A percentile compares a stretch with the other conserved stretches of the same genome.
phyloP scores from a whole-genome alignment of 2,113 vertebrate genomes.

The Strigops habroptila region DNA sequence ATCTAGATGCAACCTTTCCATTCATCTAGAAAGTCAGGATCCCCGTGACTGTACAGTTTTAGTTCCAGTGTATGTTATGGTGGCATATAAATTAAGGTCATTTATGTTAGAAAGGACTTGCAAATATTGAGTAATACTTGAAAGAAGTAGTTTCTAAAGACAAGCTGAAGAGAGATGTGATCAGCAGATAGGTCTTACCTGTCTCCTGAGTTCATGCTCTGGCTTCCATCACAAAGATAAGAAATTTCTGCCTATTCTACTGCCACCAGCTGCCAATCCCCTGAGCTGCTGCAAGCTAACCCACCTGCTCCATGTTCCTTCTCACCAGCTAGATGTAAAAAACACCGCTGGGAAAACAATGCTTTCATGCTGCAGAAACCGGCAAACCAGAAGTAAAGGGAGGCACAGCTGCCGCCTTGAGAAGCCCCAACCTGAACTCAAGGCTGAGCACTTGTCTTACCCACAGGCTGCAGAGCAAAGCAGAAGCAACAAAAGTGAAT shows the following conservation, averaged over 20 bases:
- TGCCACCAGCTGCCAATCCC: background rate
- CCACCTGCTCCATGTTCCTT: background rate
- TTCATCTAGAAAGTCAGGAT: background rate
- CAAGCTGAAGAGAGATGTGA: background rate
- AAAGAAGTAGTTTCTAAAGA: background rate
- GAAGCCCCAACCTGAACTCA: slow-evolving; percentile 36
- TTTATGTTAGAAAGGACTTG: background rate
- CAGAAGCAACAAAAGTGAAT: slow-evolving; percentile 53
- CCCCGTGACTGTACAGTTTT: background rate
- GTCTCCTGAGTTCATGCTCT: background rate
- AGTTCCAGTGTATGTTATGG: background rate
- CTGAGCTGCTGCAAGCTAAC: background rate
- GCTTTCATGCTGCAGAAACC: slow-evolving; percentile 16
- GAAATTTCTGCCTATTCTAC: background rate
- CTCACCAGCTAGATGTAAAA: background rate
- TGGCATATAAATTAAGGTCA: background rate
- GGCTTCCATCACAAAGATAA: background rate
- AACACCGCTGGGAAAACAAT: slow-evolving; percentile 7
- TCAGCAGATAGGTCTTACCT: background rate
- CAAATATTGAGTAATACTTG: background rate
- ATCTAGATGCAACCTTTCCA: background rate
- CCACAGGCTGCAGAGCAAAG: slow-evolving; percentile 48
- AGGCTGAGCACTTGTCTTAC: background rate
- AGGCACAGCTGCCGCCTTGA: slow-evolving; percentile 45
- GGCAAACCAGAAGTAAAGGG: slow-evolving; percentile 47